Percentiles rank a stretch among this genome's conserved stretches.
These are phyloP conservation scores for Hypena proboscidalis DNA, from an alignment of 2,888 invertebrate species.

Conservation along the genomic window DNA sequence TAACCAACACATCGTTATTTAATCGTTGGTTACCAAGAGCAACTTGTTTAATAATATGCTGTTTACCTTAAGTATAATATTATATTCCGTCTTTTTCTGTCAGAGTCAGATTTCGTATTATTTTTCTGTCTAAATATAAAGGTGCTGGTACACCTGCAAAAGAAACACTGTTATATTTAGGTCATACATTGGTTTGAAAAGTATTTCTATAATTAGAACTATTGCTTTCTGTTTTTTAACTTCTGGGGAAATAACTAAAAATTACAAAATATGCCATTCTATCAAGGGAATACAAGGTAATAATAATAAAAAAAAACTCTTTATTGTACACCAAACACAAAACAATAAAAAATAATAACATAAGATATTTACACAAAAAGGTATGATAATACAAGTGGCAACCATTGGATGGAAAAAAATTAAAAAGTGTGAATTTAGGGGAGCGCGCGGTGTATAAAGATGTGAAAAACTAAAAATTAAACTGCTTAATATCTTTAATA, in stretches of 20 bases:
- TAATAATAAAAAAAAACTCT: too few relatives aligned
- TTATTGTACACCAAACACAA: too few relatives aligned
- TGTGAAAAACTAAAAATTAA: too few relatives aligned
- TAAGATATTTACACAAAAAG: too few relatives aligned
- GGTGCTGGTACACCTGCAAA: background rate
- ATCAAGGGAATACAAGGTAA: too few relatives aligned
- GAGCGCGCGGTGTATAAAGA: too few relatives aligned
- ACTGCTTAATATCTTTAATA: too few relatives aligned
- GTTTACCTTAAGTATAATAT: slow-evolving; percentile 15
- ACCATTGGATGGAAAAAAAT: too few relatives aligned
- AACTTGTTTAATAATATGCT: slow-evolving; percentile 4
- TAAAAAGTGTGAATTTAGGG: too few relatives aligned
- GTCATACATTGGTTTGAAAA: slow-evolving; percentile 20
- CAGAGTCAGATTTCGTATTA: slow-evolving; percentile 29
- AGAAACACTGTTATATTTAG: slow-evolving; percentile 3
- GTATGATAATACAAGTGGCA: too few relatives aligned
- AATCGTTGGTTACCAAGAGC: slow-evolving; percentile 18
- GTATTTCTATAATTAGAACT: slow-evolving; percentile 23
- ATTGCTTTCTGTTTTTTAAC: slow-evolving; percentile 17
- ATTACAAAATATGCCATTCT: background rate
- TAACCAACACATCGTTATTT: slow-evolving; percentile 8
- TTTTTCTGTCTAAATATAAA: slow-evolving; percentile 9
- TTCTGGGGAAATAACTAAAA: background rate
- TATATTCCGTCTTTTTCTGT: slow-evolving; percentile 3
- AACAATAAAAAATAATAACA: too few relatives aligned